Base-by-base conservation (phyloP, 92 coral and sea anemone species). In the Umimayanthus kanabou region DNA sequence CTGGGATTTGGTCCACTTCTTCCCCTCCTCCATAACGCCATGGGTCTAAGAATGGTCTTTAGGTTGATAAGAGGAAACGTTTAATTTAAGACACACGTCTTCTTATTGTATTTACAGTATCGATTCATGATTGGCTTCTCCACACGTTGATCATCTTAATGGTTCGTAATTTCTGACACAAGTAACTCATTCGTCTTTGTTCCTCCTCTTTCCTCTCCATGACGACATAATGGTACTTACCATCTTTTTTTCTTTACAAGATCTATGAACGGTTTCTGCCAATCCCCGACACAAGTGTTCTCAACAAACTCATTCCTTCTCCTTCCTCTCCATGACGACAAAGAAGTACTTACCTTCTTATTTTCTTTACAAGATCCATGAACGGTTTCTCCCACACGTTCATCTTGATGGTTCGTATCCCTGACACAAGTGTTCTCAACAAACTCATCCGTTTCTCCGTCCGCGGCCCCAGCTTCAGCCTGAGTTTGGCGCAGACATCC, bases 361-460 rank as follows among this genome's bases (percentile, higher is more conserved):
- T 88, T 45, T 91, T 92, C 22, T 88, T 82, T 4, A 90, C 93
- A 77, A 87, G 85, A 66, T 90, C 92, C 82, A 84, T 90, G 66
- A 93, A 95, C 33, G 90, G 85, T 90, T 95, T 90, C 69, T 95
- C 98, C 98, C 98, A 95, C 37, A 92, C 91, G 80, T 95, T 95
- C 98, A 95, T 95, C 88, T 95, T 95, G 13, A 95, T 89, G 30
- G 90, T 83, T n/a, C 94, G 93, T 50, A 95, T 88, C 73, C 91
- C 93, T 13, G 58, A 50, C 47, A 95, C 98, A 57, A 93, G 87
- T 58, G 88, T 90, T 77, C 69, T 86, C 49, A 95, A 88, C 33
- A 90, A 86, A 5, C 66, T 77, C 94, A 95, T 91, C 75, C 98
- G 91, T 72, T 92, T 88, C 73, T 91, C 98, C 25, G 92, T 80